Base-by-base conservation (phyloP, 2,888 invertebrate genomes). In the Eupeodes luniger region DNA sequence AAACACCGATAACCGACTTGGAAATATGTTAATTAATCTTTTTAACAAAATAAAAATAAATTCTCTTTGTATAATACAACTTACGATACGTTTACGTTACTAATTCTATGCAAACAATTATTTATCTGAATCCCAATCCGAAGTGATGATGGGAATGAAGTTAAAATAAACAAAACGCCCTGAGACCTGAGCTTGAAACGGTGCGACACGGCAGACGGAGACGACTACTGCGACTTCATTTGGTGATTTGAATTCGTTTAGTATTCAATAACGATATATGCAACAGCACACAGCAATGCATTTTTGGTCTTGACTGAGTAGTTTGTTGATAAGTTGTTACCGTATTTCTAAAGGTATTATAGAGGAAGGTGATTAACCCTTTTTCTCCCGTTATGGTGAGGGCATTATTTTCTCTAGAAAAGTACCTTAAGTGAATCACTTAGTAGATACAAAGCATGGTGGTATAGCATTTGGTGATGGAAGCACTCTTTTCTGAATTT, bases 1-100 rank as follows among this genome's bases (percentile, higher is more conserved):
- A 62, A 27, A 51, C 19, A 67, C 19, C 64, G 59, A 85, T 77
- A 69, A 51, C 57, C 62, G 75, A 86, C 64, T 70, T 85, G 67
- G 36, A 61, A 72, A 76, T 80, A 87, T 87, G 86, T 83, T 87
- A 87, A 87, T 87, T 87, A 72, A 70, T 75, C 27, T 69, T 55
- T 27, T 27, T 19, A 19, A 19, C 19, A 27, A 27, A 27, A 27
- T 27, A 19, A 19, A 19, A 19, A 27, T 47, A 27, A 36, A 51
- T 69, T 69, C 40, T 36, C 19, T 40, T 40, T 36, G 16, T 19
- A 51, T n/a, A 51, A 51, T 10, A 69, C 27, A 69, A n/a, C 40
- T 55, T 70, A 70, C 55, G 16, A 55, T 36, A 51, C 36, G 51
- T 36, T 27, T 69, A 27, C 47, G 27, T 27, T 66, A 49, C 34